These are phyloP conservation scores for Andrena camellia DNA, from an alignment of 2,888 invertebrate genomes.

Conservation along the genomic window DNA sequence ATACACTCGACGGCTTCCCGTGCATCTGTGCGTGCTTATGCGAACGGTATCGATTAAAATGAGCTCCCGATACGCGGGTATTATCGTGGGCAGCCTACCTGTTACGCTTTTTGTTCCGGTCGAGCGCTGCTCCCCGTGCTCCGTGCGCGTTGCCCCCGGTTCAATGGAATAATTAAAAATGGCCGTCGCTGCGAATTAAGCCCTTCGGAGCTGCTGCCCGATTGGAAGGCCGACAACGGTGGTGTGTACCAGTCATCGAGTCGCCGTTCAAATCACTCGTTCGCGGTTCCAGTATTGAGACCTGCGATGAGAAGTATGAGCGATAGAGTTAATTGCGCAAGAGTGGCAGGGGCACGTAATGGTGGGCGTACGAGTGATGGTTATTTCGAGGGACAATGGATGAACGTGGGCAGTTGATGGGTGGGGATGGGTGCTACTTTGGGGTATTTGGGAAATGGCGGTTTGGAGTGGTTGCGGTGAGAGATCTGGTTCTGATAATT, in stretches of 20 bases:
- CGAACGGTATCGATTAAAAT: conserved; percentile 51
- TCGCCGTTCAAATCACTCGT: conserved; percentile 4
- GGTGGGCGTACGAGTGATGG: background rate
- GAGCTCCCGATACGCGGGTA: conserved; percentile 6
- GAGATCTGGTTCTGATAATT: too few relatives aligned
- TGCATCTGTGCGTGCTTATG: conserved; percentile 21
- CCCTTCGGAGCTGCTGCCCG: background rate
- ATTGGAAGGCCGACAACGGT: background rate
- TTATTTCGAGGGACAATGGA: too few relatives aligned
- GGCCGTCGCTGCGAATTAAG: conserved; percentile 10
- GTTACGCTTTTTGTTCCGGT: conserved; percentile 41
- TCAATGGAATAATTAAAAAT: conserved; percentile 49
- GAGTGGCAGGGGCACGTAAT: background rate
- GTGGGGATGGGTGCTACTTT: too few relatives aligned
- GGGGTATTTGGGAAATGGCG: too few relatives aligned
- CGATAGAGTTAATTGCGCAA: conserved; percentile 28
- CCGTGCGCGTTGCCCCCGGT: background rate
- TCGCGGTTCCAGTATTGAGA: conserved; percentile 1
- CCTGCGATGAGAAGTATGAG: background rate
- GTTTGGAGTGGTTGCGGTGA: too few relatives aligned
- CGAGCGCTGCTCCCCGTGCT: background rate
- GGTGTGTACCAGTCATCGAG: background rate
- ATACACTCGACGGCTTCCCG: conserved; percentile 24
- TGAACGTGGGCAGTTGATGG: too few relatives aligned
- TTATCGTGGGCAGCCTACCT: conserved; percentile 52